These are phyloP conservation scores for Myopa testacea DNA, from an alignment of 2,888 invertebrate species.

Conservation along the genomic window DNA sequence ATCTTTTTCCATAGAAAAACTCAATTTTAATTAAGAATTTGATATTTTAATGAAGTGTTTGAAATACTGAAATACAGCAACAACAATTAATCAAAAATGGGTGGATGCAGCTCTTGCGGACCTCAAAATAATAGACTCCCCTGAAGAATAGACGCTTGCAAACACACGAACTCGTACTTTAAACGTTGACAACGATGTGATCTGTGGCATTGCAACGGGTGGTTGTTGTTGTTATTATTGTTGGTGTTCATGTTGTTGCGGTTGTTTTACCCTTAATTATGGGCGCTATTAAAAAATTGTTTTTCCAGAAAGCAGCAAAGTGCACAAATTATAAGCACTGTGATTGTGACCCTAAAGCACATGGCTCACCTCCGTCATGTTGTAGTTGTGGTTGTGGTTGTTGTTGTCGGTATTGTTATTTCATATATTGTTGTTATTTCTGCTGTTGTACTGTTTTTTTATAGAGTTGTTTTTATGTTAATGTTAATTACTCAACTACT, in stretches of 20 bases:
- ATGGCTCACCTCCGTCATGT: neutral
- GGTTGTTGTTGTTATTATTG: slow-evolving; percentile 13
- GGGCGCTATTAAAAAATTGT: neutral
- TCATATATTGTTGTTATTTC: neutral
- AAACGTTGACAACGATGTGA: neutral
- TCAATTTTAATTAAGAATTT: too few relatives aligned
- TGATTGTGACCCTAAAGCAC: neutral
- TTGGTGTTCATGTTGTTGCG: neutral
- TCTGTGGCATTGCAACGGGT: neutral
- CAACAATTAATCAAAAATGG: neutral
- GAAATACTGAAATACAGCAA: too few relatives aligned
- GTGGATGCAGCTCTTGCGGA: neutral
- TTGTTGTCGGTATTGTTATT: too few relatives aligned
- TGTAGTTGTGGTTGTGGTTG: neutral
- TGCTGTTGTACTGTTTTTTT: neutral
- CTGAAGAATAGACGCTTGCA: too few relatives aligned
- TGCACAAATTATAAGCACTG: too few relatives aligned
- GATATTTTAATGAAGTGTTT: too few relatives aligned
- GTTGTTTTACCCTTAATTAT: neutral
- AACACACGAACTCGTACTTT: too few relatives aligned
- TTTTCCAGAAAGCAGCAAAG: neutral
- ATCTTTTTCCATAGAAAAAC: too few relatives aligned
- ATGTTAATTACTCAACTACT: neutral
- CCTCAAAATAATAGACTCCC: neutral
- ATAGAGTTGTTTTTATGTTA: neutral